phyloP scores from a whole-genome alignment of 2,797 vertebrate genomes.

The Microcaecilia unicolor region DNA sequence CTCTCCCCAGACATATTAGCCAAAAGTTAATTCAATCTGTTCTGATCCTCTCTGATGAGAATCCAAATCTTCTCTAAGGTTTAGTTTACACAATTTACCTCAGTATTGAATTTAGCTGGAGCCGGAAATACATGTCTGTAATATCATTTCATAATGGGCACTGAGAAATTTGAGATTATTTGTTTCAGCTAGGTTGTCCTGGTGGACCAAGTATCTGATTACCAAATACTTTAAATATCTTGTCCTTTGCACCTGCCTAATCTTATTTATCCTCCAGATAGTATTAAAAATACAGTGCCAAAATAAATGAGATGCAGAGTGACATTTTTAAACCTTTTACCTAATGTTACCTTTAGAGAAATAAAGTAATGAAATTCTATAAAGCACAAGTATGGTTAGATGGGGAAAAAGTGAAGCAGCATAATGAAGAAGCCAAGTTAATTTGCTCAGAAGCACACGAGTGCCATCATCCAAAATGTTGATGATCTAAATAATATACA shows the following conservation, averaged over 20 bases:
- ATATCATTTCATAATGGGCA: background rate
- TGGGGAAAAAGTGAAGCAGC: background rate
- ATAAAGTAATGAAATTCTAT: background rate
- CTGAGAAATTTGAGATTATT: background rate
- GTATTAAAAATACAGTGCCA: background rate
- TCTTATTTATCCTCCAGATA: background rate
- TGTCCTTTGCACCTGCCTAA: background rate
- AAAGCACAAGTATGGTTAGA: background rate
- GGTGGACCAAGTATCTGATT: constrained; percentile 1
- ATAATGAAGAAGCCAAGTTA: constrained; percentile 1
- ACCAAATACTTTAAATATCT: background rate
- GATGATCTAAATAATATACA: no score
- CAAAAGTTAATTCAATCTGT: constrained; percentile 3
- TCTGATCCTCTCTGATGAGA: background rate
- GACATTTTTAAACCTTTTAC: background rate
- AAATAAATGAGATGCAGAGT: background rate
- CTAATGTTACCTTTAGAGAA: constrained; percentile 5
- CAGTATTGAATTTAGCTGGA: constrained; percentile 1
- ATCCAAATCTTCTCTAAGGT: background rate
- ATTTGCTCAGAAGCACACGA: background rate
- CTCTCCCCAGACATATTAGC: background rate
- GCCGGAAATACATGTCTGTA: constrained; percentile 10
- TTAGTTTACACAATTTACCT: constrained; percentile 3
- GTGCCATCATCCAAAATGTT: no score
- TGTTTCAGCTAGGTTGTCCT: background rate